A percentile compares a stretch with the other conserved stretches of the same genome.
phyloP scores from a whole-genome alignment of 2,888 invertebrate species.

The Allolobophora icterica region DNA sequence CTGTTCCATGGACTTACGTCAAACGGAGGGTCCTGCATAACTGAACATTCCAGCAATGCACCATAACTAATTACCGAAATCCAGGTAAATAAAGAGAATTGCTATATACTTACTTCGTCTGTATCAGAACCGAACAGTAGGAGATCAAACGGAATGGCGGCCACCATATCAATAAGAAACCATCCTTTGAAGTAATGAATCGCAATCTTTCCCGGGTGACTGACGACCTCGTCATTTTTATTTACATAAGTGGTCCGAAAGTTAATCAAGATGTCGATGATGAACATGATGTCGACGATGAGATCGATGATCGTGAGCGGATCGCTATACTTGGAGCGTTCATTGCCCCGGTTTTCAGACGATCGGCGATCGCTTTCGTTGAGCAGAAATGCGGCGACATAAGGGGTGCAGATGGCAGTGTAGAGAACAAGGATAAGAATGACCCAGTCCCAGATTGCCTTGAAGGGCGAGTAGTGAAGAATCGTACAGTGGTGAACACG shows the following conservation, averaged over 20 bases:
- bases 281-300: slow-evolving; percentile 84
- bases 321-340: slow-evolving; percentile 63
- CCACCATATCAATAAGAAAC: slow-evolving; percentile 98
- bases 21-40: not conserved
- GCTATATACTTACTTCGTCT: slow-evolving; percentile 84
- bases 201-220: slow-evolving; percentile 95
- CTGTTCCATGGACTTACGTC: not conserved
- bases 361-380: slow-evolving; percentile 72
- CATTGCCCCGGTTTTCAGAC: not conserved
- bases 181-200: slow-evolving; percentile 97
- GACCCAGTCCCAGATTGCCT: slow-evolving; percentile 99
- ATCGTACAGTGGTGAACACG: slow-evolving; percentile 96
- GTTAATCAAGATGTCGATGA: slow-evolving; percentile 98
- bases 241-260: slow-evolving; percentile 99
- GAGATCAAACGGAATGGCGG: slow-evolving; percentile 97
- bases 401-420: slow-evolving; percentile 98
- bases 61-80: not conserved
- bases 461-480: slow-evolving; percentile 97
- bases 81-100: not conserved
- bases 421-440: slow-evolving; percentile 93
- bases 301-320: slow-evolving; percentile 95
- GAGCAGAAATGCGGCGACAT: slow-evolving; percentile 95
- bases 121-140: slow-evolving; percentile 90
- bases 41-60: not conserved
- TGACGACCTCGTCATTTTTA: slow-evolving; percentile 94